Conservation (phyloP, 2,888 invertebrate species). For the Sturmia bella region DNA sequence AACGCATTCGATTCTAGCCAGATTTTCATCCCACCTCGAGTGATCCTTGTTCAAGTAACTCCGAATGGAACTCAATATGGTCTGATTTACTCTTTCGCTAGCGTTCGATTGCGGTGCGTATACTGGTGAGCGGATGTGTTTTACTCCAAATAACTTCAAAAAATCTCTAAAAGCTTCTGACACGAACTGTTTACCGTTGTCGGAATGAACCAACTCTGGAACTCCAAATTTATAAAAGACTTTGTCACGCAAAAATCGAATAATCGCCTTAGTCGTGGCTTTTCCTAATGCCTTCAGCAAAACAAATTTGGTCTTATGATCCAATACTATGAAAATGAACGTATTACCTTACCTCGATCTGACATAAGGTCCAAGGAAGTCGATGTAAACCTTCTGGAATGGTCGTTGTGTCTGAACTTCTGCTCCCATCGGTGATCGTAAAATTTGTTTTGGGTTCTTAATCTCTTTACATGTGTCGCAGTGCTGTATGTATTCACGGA, state of each 20-base stretch:
- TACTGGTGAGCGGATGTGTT: not conserved
- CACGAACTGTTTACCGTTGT: not conserved
- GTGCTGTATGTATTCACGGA: not conserved
- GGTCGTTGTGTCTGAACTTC: slow-evolving; percentile 10
- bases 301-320: slow-evolving; percentile 31
- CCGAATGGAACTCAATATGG: not conserved
- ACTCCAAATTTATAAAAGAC: not conserved
- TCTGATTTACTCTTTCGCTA: slow-evolving; percentile 2
- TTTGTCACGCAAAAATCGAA: not conserved
- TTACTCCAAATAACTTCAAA: not conserved
- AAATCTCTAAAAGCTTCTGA: not conserved
- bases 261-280: not conserved
- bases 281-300: not conserved
- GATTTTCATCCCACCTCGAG: not conserved
- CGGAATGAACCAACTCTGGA: not conserved
- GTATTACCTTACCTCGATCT: not conserved
- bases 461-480: not conserved
- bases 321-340: slow-evolving; percentile 12
- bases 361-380: not conserved
- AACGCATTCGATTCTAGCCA: not conserved
- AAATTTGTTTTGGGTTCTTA: slow-evolving; percentile 4
- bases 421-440: slow-evolving; percentile 11
- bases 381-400: slow-evolving; percentile 4
- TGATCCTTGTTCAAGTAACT: not conserved
- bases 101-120: not conserved